Evolutionary conservation across 2,797 vertebrate species (phyloP), one percentile per base, ranked within the genome.

Genomic region (Bradypodion pumilum): DNA sequence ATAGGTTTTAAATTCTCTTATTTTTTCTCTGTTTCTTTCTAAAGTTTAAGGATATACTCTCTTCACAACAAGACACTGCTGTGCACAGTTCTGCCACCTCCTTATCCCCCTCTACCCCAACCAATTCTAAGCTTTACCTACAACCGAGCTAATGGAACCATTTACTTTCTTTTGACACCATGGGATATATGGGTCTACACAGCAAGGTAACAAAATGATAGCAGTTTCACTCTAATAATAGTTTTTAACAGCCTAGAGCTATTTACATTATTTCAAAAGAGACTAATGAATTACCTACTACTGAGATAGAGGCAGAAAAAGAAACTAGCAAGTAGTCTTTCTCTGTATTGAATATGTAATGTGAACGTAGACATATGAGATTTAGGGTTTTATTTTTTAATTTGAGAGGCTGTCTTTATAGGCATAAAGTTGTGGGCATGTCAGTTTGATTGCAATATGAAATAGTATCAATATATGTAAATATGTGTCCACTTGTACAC

Each of bases 41-140:
- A 25, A 44, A 86, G 59, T 32, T 81, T 81, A 65, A 82, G 85
- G 69, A n/a, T 91, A 23, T 40, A 89, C 12, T 60, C 46, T 65
- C 59, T 81, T 81, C 6, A 52, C 27, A 63, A 80, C 35, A 87
- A 87, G 16, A 85, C 46, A 46, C 88, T 65, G 6, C 72, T 87
- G 46, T 87, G 52, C 3, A 79, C 79, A 25, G 59, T 83, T 69
- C 1, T 89, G 4, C 83, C 8, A 13, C 68, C 65, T 72, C 81
- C 87, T 2, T 56, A 37, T 78, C 37, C 84, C n/a, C 46, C 88
- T 37, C 78, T 79, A 2, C 52, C 84, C 2, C 89, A 82, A 21
- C 15, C 66, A 12, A 16, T 62, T 40, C 13, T 19, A 23, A 85
- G 15, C 65, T 80, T 87, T 52, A 72, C 88, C 29, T 85, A 46